Base-by-base conservation (phyloP, 2,113 vertebrate species). In the Phainopepla nitens region DNA sequence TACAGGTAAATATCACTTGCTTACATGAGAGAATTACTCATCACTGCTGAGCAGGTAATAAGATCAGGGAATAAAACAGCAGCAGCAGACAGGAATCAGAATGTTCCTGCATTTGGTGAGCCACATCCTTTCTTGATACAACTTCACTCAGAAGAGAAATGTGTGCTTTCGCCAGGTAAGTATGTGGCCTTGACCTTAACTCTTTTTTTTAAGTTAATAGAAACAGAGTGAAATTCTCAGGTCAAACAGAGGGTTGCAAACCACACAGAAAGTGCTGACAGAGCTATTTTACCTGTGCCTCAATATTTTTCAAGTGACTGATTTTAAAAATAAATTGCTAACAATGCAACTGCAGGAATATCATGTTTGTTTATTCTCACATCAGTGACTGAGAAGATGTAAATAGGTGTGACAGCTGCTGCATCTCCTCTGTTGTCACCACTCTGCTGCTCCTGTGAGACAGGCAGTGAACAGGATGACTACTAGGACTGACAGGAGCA, bases 341-440 rank as follows among this genome's bases (percentile, higher is more conserved):
- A 82, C 87, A 70, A 72, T 31, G 82, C 87, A 96, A 36, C 71
- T 73, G 82, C 50, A 66, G 21, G 25, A 80, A 91, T 69, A 82
- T 25, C 1, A 16, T 51, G 64, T 82, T 70, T 76, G 62, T 80
- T 96, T 91, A 94, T 53, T 85, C 78, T 87, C 94, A 91, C 22
- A 8, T 76, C 93, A 82, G 33, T 81, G 76, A 81, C 47, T 29
- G 31, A 73, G 58, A 65, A 91, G 76, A 75, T 80, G 90, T 94
- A 95, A 95, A 96, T 41, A 90, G 68, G 84, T 79, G 87, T 66
- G 91, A 90, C 91, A 94, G 91, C 65, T 94, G 91, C 87, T 93
- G 91, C 58, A 70, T 69, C 87, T 76, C 80, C 71, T 90, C 82
- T 58, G 39, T 70, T 88, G 94, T 88, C 87, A 93, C 51, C 7